Conservation (phyloP, 2,113 vertebrate species). For the Spilogale gracilis region DNA sequence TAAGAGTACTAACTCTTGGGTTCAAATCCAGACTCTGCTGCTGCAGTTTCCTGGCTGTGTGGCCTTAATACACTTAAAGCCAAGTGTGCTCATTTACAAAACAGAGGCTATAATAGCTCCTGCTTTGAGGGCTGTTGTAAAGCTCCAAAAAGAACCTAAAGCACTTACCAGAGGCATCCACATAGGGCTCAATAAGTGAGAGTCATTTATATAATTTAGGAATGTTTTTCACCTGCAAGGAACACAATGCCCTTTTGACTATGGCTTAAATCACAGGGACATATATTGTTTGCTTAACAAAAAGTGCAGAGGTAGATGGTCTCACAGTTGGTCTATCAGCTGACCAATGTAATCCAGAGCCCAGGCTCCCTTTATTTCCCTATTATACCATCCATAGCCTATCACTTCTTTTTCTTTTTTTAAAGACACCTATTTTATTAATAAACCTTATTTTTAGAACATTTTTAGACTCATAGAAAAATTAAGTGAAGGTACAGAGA, state of each 20-base stretch:
- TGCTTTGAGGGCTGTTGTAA: background rate
- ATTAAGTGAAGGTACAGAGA: background rate
- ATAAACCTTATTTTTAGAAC: background rate
- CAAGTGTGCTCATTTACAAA: background rate
- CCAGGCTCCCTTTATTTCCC: background rate
- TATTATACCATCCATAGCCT: background rate
- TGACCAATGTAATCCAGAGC: background rate
- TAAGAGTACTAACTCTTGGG: background rate
- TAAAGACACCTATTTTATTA: background rate
- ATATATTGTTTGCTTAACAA: background rate
- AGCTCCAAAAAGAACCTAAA: background rate
- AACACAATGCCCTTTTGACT: background rate
- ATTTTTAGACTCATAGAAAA: background rate
- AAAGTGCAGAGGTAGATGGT: background rate
- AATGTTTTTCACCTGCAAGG: background rate
- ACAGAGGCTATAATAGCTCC: background rate
- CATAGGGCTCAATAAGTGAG: background rate
- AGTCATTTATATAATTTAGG: background rate
- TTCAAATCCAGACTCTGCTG: background rate
- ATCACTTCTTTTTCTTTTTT: background rate
- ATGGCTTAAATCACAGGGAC: background rate
- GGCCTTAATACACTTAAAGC: background rate
- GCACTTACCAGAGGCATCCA: background rate
- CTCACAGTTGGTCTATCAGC: background rate
- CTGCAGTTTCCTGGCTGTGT: background rate